A percentile compares a stretch with the other conserved stretches of the same genome.
Conservation (phyloP, 2,797 vertebrate genomes). For the Microctenopoma steveboyesi region DNA sequence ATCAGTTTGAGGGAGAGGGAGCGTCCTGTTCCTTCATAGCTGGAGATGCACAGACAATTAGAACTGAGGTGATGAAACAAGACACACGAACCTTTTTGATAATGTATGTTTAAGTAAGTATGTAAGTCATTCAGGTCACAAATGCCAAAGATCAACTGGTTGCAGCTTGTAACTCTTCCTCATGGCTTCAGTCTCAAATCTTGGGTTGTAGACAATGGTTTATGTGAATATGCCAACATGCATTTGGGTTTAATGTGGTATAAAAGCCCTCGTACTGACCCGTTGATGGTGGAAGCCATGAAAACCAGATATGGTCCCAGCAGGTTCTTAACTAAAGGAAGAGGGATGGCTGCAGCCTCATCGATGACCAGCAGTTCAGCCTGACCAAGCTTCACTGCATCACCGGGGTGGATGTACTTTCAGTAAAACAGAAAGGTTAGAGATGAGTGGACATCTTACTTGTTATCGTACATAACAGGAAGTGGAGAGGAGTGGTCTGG, state of each 20-base stretch:
- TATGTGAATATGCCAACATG: too few relatives aligned
- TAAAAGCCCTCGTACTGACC: constrained; percentile 80
- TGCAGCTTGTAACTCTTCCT: background rate
- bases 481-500: accelerated
- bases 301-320: constrained; percentile 97
- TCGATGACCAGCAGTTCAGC: constrained; percentile 97
- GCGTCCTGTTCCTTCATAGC: constrained; percentile 96
- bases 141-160: background rate
- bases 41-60: constrained; percentile 60
- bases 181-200: background rate
- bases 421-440: constrained; percentile 12
- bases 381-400: constrained; percentile 95
- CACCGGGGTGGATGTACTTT: constrained; percentile 96
- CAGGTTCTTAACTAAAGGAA: constrained; percentile 94
- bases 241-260: background rate
- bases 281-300: constrained; percentile 98
- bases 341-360: constrained; percentile 96
- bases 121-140: too few relatives aligned
- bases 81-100: background rate
- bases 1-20: constrained; percentile 97
- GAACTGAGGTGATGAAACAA: background rate
- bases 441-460: background rate
- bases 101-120: background rate
- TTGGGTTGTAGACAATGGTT: too few relatives aligned
- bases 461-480: background rate